Conservation (phyloP, 2,797 vertebrate genomes). For the Pseudochaenichthys georgianus region DNA sequence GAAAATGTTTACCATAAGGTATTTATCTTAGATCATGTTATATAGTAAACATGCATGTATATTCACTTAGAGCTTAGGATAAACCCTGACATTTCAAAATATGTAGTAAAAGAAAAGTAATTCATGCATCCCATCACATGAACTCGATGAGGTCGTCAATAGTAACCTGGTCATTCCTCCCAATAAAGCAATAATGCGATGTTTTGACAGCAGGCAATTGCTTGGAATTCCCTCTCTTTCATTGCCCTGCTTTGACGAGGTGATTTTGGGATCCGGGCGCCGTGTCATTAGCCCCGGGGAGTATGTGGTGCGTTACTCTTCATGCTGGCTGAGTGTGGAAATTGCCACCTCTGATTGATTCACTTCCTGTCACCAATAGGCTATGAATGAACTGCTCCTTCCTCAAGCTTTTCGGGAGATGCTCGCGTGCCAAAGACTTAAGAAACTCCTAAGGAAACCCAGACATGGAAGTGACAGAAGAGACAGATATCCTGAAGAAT, state of each 20-base stretch:
- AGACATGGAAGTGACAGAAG: background rate
- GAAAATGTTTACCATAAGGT: background rate
- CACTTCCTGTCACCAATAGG: constrained; percentile 77
- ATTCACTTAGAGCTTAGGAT: background rate
- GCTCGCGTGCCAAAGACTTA: constrained; percentile 17
- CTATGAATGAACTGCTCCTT: constrained; percentile 67
- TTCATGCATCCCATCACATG: background rate
- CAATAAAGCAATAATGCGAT: constrained; percentile 71
- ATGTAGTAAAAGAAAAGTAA: background rate
- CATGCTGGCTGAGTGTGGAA: constrained; percentile 70
- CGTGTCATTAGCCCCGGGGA: constrained; percentile 43
- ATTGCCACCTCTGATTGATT: constrained; percentile 80
- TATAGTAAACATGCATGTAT: background rate
- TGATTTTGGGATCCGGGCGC: constrained; percentile 48
- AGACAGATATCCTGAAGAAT: background rate
- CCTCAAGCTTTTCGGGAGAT: constrained; percentile 39
- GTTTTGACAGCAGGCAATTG: constrained; percentile 70
- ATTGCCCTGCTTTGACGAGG: constrained; percentile 44
- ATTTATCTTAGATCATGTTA: background rate
- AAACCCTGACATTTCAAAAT: background rate
- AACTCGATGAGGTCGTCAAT: constrained; percentile 9
- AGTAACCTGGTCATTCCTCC: constrained; percentile 29
- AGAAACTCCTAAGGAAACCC: background rate
- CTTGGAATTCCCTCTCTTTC: constrained; percentile 50
- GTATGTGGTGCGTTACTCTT: constrained; percentile 52